Base-by-base conservation (phyloP, 2,888 invertebrate genomes). In the Orchesella flavescens region DNA sequence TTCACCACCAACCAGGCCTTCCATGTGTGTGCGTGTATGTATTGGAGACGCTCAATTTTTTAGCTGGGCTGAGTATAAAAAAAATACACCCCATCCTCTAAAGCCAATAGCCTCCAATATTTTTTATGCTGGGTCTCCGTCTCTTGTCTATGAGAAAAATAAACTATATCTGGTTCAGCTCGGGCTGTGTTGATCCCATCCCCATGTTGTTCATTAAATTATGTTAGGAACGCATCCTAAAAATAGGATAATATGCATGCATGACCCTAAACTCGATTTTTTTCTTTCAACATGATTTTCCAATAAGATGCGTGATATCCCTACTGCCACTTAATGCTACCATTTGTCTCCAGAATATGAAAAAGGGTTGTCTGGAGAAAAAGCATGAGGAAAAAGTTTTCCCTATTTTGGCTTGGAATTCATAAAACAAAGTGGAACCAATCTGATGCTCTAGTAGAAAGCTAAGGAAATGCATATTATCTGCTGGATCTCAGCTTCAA, bases 181-280 rank as follows among this genome's bases (percentile, higher is more conserved):
- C 44, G n/a, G n/a, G 34, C n/a, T 49, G n/a, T 34, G 71, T 71
- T 69, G 69, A 69, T 69, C 69, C 24, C 46, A 21, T 68, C 19
- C 53, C 68, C 53, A 19, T 15, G 43, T 57, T 71, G 71, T 55
- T 71, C 71, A 71, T 71, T 71, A 71, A 71, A 71, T 71, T 71
- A 71, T 71, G 53, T 49, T 23, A 17, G 71, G 57, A 71, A 71
- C 71, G 71, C 55, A 71, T 55, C 55, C 24, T 10, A 61, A 53
- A 78, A 65, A 53, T 61, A 21, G 53, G 76, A 76, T 78, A 78
- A 63, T 78, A 78, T 78, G 71, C 71, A 78, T 78, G 78, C 78
- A 71, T 78, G 78, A 63, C 78, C 78, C 24, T 19, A 21, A 55
- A 71, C 34, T 53, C 55, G 61, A 75, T 68, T 61, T 55, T 66